Evolutionary conservation across 2,888 invertebrate genomes (phyloP), one percentile per base, ranked within the genome.

Genomic region (Prenolepis imparis): DNA sequence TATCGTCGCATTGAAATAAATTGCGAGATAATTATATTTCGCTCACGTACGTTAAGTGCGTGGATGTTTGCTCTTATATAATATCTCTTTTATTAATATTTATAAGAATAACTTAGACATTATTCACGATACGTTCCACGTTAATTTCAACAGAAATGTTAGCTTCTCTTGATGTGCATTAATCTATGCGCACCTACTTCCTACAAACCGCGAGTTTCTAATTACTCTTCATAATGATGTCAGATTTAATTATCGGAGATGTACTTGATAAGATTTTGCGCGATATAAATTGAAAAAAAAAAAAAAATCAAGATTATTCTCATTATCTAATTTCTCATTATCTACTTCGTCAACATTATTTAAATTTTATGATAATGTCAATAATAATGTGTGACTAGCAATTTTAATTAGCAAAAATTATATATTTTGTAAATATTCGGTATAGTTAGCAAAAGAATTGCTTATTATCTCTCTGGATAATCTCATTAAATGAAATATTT

Each of bases 111-210:
- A 72, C 24, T 18, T 15, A 18, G 39, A 72, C 11, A 57, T 72
- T 72, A 72, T 72, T 72, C 24, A 39, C 11, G 21, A 57, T 57
- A 57, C 39, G 18, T 72, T 39, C 57, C 9, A 39, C 11, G 21
- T 72, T 72, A 72, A 72, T 57, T 72, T 72, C 24, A 24, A 15
- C 8, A 9, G 15, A 55, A 70, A 55, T 55, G 15, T 4, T 12
- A 39, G 70, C 57, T 36, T 52, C 32, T 57, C 39, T 55, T 21
- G 1, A 2, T 28, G 8, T n/a, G 36, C 9, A 24, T 57, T 72
- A 72, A 72, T 55, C 18, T 39, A 24, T n/a, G n/a, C 0, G 9
- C 57, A 39, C 9, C 24, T 57, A 57, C 5, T 57, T 18, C 1
- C 36, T 57, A 39, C 11, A 57, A 24, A 57, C 1, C 36, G 52